Percentiles rank a stretch among this genome's conserved stretches.
phyloP scores from a whole-genome alignment of 2,113 vertebrate genomes.

The Sturnira hondurensis region DNA sequence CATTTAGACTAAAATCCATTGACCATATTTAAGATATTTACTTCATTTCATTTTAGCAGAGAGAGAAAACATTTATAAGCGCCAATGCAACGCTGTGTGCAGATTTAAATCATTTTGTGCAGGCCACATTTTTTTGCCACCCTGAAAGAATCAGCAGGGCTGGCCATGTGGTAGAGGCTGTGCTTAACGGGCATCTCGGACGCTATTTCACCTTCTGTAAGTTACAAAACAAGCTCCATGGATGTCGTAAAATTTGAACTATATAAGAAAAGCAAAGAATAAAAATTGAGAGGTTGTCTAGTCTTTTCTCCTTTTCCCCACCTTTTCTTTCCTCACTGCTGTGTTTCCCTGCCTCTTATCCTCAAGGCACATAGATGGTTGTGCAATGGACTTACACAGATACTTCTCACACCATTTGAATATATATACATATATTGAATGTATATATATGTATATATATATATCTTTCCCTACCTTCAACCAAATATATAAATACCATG shows the following conservation, averaged over 20 bases:
- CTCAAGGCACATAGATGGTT: accelerated
- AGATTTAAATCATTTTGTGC: not conserved
- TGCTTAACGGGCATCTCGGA: not conserved
- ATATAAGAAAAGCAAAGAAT: not conserved
- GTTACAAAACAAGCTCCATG: not conserved
- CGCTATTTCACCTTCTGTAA: not conserved
- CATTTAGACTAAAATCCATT: slow-evolving; percentile 2
- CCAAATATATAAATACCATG: not conserved
- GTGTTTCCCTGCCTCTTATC: not conserved
- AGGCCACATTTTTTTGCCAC: not conserved
- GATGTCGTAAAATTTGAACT: not conserved
- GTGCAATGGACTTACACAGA: not conserved
- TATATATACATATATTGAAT: no score
- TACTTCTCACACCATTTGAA: not conserved
- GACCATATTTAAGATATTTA: slow-evolving; percentile 22
- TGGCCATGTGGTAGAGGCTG: not conserved
- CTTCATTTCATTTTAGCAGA: slow-evolving; percentile 17
- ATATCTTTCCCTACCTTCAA: not conserved
- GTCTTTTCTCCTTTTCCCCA: not conserved
- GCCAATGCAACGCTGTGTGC: not conserved
- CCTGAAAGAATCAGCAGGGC: not conserved
- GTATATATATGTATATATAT: not conserved
- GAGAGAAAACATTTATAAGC: slow-evolving; percentile 24
- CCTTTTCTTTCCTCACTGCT: not conserved
- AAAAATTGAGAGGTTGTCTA: not conserved